Conservation (phyloP, 2,888 invertebrate genomes). For the Protophormia terraenovae region DNA sequence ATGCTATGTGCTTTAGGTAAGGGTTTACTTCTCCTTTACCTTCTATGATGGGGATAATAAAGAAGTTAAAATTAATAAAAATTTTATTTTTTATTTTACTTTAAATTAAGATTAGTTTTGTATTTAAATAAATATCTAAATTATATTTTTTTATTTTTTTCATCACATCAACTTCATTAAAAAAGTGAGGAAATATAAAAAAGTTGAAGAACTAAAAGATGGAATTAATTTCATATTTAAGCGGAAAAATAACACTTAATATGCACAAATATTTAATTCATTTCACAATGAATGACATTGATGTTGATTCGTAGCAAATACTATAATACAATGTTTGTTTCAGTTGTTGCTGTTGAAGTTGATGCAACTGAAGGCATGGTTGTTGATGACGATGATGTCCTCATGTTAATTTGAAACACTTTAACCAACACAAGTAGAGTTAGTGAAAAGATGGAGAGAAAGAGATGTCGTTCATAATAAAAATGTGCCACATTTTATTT, state of each 20-base stretch:
- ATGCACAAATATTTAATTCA: constrained; percentile 67
- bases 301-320: constrained; percentile 57
- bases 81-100: too few relatives aligned
- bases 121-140: too few relatives aligned
- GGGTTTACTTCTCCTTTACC: too few relatives aligned
- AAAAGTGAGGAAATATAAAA: not conserved
- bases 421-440: constrained; percentile 8
- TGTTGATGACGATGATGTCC: constrained; percentile 26
- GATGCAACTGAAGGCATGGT: constrained; percentile 25
- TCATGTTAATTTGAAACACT: constrained; percentile 63
- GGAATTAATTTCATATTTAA: constrained; percentile 61
- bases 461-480: constrained; percentile 63
- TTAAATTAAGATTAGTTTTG: too few relatives aligned
- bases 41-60: too few relatives aligned
- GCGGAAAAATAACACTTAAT: constrained; percentile 64
- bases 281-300: constrained; percentile 61
- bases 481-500: constrained; percentile 67
- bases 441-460: constrained; percentile 9
- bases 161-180: not conserved
- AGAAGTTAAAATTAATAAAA: too few relatives aligned
- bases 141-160: too few relatives aligned
- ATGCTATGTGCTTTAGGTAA: too few relatives aligned
- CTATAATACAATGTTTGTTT: constrained; percentile 17
- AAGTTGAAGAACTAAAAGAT: not conserved
- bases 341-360: constrained; percentile 2